Conservation (phyloP, 23 tunicate genomes). For the Ascidia mentula region DNA sequence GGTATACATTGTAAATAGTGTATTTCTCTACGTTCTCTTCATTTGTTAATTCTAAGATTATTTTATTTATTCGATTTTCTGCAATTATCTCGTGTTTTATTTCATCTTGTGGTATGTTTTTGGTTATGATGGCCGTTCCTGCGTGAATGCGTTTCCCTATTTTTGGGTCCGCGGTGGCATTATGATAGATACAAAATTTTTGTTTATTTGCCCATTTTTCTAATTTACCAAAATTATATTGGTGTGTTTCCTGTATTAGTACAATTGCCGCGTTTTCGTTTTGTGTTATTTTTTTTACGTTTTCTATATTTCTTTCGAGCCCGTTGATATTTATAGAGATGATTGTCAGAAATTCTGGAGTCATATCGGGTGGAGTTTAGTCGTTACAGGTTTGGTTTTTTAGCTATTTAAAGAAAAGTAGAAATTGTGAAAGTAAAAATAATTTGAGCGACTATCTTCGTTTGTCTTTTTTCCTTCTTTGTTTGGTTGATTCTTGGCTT, state of each 20-base stretch:
- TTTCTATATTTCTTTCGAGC: not conserved
- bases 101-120: not conserved
- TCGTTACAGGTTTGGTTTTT: no score
- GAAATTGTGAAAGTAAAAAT: no score
- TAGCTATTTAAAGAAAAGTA: no score
- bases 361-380: not conserved
- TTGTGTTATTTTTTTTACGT: not conserved
- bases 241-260: not conserved
- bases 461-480: not conserved
- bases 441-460: no score
- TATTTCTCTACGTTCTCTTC: no score
- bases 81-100: not conserved
- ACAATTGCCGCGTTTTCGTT: not conserved
- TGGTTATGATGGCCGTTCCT: not conserved
- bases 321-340: not conserved
- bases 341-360: not conserved
- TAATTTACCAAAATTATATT: not conserved
- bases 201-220: not conserved
- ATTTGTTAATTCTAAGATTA: not conserved
- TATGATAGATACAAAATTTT: not conserved
- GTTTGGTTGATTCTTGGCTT: not conserved
- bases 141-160: not conserved
- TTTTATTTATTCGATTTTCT: not conserved
- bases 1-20: not conserved
- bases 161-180: not conserved